Evolutionary conservation across 2,888 invertebrate species (phyloP), one percentile per base, ranked within the genome.

Genomic region (Digitonthophagus gazella): DNA sequence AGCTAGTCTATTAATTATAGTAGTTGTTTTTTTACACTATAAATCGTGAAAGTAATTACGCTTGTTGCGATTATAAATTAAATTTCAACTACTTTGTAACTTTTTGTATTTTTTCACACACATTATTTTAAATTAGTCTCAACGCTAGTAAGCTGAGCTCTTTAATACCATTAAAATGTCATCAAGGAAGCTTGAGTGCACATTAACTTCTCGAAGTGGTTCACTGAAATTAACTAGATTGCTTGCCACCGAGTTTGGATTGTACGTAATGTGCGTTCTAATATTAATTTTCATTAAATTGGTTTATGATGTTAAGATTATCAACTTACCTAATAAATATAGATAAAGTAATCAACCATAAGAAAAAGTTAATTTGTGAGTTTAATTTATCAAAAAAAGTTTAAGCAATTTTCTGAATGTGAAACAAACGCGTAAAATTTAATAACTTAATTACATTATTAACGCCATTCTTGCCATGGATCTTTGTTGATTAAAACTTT

Each of bases 101-200:
- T 44, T 44, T 6, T 44, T 44, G 3, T 44, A 44, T 44, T 44
- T 44, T 44, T 44, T 44, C 6, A 44, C 28, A 44, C 28, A 44
- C 28, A 44, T 44, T 44, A 44, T 44, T 44, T 44, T 11, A 44
- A 44, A 44, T 44, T 44, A 44, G 28, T 44, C 28, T 44, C 28
- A 44, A 44, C 28, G 28, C 11, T 44, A 11, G 28, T 44, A 44
- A 44, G 28, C 28, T 44, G 28, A 44, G 11, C 28, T 44, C 28
- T 61, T 61, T 61, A 61, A 61, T 61, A 61, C 20, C 61, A 61
- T 61, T 61, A 61, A 61, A 61, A 19, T 20, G 61, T 61, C 61
- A 61, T 61, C 61, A 61, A 61, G 61, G 19, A 20, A 20, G n/a
- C n/a, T 20, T 20, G 20, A 18, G 61, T 18, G 61, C 18, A 61